Evolutionary conservation across 2,888 invertebrate genomes (phyloP).

Genomic region (Drosophila nr. medialis): DNA sequence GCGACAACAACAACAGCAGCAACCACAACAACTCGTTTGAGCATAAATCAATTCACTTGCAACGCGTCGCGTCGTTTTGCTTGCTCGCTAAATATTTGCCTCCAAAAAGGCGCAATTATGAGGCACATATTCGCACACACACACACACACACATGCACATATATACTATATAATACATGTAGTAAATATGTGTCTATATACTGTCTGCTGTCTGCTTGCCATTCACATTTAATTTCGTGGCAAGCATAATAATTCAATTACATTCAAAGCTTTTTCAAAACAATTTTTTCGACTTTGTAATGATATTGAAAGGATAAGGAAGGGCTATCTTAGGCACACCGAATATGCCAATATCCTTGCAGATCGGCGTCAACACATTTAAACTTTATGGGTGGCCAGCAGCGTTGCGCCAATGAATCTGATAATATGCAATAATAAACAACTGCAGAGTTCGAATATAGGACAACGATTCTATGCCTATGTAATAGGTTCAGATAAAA

Average conservation of each 20-base stretch:
- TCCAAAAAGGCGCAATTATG: constrained; percentile 56
- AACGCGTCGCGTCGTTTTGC: constrained; percentile 22
- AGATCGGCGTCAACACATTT: neutral
- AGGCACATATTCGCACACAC: constrained; percentile 23
- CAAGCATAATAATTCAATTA: neutral
- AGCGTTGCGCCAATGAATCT: too few relatives aligned
- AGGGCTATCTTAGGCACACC: neutral
- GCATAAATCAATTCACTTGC: constrained; percentile 74
- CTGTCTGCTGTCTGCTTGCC: constrained; percentile 18
- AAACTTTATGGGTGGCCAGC: too few relatives aligned
- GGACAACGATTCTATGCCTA: too few relatives aligned
- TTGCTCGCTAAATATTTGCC: constrained; percentile 46
- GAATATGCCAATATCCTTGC: neutral
- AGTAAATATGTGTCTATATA: neutral
- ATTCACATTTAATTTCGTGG: constrained; percentile 19
- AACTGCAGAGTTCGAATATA: too few relatives aligned
- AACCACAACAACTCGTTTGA: constrained; percentile 38
- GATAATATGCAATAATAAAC: too few relatives aligned
- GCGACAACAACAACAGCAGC: constrained; percentile 35
- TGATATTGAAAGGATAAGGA: neutral
- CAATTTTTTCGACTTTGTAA: neutral
- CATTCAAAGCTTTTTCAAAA: neutral
- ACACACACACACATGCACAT: neutral
- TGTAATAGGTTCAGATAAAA: too few relatives aligned
- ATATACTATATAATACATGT: neutral